phyloP scores from a whole-genome alignment of 2,113 vertebrate species.

The Emydura subglobosa region DNA sequence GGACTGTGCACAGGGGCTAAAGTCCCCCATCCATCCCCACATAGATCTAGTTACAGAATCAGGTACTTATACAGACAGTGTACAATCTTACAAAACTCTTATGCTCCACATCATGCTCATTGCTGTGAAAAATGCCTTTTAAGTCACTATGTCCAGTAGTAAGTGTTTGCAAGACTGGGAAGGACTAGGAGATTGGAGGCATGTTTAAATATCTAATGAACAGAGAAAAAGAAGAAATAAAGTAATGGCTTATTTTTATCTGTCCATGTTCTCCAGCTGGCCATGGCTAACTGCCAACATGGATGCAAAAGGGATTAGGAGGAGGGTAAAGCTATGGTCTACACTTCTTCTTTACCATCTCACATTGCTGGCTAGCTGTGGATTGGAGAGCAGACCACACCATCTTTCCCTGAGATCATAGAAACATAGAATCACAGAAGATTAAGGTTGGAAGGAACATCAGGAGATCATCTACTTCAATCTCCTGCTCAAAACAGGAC shows the following conservation, averaged over 20 bases:
- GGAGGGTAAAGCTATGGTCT: accelerated
- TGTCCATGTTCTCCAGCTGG: background rate
- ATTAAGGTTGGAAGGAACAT: too few relatives aligned
- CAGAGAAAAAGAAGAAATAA: background rate
- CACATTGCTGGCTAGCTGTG: accelerated
- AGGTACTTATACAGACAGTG: background rate
- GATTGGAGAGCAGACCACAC: background rate
- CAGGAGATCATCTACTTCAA: too few relatives aligned
- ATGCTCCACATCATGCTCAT: background rate
- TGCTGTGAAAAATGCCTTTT: background rate
- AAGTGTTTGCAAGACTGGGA: background rate
- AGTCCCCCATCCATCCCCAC: background rate
- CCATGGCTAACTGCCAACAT: accelerated
- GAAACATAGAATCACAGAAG: too few relatives aligned
- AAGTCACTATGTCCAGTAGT: background rate
- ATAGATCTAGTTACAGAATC: background rate
- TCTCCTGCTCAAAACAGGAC: too few relatives aligned
- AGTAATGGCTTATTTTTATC: background rate
- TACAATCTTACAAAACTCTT: background rate
- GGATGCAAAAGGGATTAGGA: background rate
- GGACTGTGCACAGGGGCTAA: background rate
- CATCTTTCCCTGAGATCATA: background rate
- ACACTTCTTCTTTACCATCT: background rate
- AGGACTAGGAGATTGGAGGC: background rate
- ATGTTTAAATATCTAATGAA: background rate